These are phyloP conservation scores for Eolophus roseicapilla DNA, from an alignment of 2,113 vertebrate genomes.

Conservation along the genomic window DNA sequence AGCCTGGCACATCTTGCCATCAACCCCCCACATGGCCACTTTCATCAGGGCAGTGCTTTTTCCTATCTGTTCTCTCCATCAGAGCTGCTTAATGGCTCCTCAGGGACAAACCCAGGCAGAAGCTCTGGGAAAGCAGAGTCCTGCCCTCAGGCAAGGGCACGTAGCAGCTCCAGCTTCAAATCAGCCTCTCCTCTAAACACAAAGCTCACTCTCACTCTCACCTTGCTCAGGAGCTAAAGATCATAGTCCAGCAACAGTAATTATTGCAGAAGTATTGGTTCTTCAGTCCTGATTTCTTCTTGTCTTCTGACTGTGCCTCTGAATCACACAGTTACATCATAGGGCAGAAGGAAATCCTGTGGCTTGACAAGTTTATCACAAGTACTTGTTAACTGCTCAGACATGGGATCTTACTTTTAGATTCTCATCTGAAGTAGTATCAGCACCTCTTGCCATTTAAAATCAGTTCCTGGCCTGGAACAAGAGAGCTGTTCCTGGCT, in stretches of 20 bases:
- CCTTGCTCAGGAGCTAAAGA: not conserved
- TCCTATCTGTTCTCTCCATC: not conserved
- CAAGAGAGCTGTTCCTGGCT: not conserved
- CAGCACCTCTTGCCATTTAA: not conserved
- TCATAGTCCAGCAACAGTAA: not conserved
- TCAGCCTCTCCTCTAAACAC: not conserved
- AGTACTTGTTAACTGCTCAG: not conserved
- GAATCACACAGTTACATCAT: not conserved
- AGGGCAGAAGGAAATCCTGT: not conserved
- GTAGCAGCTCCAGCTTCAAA: not conserved
- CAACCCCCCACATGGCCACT: not conserved
- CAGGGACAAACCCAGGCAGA: not conserved
- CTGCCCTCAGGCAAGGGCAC: not conserved
- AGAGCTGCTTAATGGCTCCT: not conserved
- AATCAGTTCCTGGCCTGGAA: not conserved
- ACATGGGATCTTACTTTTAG: not conserved
- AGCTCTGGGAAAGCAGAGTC: not conserved
- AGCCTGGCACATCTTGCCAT: not conserved
- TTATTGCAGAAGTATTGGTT: not conserved
- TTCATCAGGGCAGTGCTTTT: not conserved
- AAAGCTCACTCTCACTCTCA: not conserved
- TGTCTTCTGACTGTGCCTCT: not conserved
- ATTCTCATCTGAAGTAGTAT: not conserved
- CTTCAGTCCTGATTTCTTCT: not conserved
- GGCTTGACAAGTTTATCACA: not conserved